Percentiles rank a stretch among this genome's conserved stretches.
phyloP scores from a whole-genome alignment of 2,797 vertebrate species.

The Loris lydekkerianus region DNA sequence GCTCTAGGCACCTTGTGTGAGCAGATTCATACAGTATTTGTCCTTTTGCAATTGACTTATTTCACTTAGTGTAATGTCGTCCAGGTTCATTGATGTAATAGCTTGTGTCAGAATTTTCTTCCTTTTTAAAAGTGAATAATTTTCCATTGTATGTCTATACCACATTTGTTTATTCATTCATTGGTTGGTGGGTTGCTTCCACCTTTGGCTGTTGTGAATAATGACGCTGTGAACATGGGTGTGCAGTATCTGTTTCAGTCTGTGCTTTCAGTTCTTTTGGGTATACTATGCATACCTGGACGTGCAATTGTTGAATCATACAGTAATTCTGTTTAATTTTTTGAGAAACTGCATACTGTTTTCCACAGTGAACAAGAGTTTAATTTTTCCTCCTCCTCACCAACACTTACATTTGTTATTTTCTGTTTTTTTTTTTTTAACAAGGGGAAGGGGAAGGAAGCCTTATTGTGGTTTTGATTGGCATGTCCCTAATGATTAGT shows the following conservation, averaged over 20 bases:
- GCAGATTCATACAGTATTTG: background rate
- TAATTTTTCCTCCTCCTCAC: background rate
- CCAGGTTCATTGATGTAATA: background rate
- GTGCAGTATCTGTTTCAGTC: background rate
- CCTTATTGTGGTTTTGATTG: background rate
- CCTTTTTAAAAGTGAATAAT: background rate
- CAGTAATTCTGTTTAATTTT: background rate
- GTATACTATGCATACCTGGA: background rate
- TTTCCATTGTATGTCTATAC: background rate
- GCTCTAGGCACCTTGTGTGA: background rate
- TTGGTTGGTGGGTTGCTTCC: background rate
- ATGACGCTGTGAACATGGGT: background rate
- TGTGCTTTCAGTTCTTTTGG: background rate
- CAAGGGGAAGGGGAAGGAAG: background rate
- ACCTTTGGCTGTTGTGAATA: background rate
- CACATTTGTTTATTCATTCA: background rate
- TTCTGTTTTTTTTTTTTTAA: background rate
- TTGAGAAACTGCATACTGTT: background rate
- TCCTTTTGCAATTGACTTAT: background rate
- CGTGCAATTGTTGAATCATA: background rate
- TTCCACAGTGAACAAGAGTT: background rate
- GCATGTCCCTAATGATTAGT: background rate
- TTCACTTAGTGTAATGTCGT: background rate
- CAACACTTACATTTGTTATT: background rate
- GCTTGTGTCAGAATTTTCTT: slow-evolving; percentile 7